These are phyloP conservation scores for Arge pagana DNA, from an alignment of 2,888 invertebrate genomes.

Conservation along the genomic window DNA sequence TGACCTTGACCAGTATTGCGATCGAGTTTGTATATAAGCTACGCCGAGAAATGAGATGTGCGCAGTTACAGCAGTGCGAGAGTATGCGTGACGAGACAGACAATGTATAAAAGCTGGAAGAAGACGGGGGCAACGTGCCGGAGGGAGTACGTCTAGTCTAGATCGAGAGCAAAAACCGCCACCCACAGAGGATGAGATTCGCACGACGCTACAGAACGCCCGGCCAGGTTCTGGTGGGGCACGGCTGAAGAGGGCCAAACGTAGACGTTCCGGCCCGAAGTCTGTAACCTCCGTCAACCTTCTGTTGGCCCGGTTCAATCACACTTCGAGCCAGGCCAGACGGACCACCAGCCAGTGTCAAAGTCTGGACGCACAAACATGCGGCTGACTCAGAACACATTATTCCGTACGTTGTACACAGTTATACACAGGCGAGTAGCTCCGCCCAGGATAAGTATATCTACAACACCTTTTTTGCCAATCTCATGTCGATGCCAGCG, in stretches of 20 bases:
- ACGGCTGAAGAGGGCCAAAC: slow-evolving; percentile 21
- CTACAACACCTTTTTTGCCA: too few species aligned
- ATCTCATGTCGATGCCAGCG: too few species aligned
- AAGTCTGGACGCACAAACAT: slow-evolving; percentile 42
- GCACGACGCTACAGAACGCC: background rate
- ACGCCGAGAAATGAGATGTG: too few species aligned
- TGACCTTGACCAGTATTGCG: too few species aligned
- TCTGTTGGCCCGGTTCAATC: slow-evolving; percentile 37
- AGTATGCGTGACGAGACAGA: background rate
- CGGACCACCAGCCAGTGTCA: slow-evolving; percentile 36
- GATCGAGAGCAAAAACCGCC: slow-evolving; percentile 30
- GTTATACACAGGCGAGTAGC: too few species aligned
- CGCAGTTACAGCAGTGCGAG: too few species aligned
- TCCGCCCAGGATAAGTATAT: too few species aligned
- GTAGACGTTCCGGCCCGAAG: slow-evolving; percentile 24
- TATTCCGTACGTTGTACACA: too few species aligned
- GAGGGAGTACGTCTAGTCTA: slow-evolving; percentile 31
- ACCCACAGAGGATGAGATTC: slow-evolving; percentile 19
- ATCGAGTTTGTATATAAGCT: too few species aligned
- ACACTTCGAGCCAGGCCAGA: slow-evolving; percentile 39
- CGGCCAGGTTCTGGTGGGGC: slow-evolving; percentile 13
- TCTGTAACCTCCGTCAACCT: slow-evolving; percentile 43
- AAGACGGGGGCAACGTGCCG: background rate
- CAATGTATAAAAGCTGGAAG: background rate
- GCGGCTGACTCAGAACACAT: slow-evolving; percentile 27